Conservation (phyloP, 2,113 vertebrate species). For the Dromiciops gliroides region DNA sequence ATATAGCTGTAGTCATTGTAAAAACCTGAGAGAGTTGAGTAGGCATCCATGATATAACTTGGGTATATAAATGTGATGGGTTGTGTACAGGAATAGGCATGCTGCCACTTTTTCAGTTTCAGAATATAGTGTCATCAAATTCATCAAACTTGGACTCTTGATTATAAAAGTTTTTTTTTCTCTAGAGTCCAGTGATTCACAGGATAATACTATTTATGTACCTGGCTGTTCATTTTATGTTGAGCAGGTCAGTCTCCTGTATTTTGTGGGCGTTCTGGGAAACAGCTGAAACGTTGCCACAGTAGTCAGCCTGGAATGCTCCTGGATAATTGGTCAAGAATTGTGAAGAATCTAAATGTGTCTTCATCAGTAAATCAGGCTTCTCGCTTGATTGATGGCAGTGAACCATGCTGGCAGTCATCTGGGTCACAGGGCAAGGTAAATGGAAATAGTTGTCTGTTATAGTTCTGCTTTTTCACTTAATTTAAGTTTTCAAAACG, state of each 20-base stretch:
- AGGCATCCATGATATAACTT: neutral
- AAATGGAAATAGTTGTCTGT: neutral
- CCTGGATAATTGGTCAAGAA: slow-evolving; percentile 96
- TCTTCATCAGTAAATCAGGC: slow-evolving; percentile 97
- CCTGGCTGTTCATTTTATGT: neutral
- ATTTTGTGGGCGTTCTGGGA: slow-evolving; percentile 96
- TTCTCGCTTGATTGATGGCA: slow-evolving; percentile 93
- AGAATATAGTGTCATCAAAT: neutral
- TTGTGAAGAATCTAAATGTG: slow-evolving; percentile 94
- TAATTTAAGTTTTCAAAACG: neutral
- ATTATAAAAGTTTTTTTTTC: neutral
- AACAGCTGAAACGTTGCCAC: slow-evolving; percentile 94
- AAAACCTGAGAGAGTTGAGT: neutral
- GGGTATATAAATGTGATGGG: neutral
- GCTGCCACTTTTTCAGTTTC: neutral
- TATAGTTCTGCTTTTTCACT: neutral
- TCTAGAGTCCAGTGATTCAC: neutral
- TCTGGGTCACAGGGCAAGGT: slow-evolving; percentile 99
- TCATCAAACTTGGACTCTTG: neutral
- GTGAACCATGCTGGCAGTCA: slow-evolving; percentile 98
- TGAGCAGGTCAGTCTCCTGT: slow-evolving; percentile 90
- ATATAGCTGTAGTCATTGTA: neutral
- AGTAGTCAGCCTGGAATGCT: slow-evolving; percentile 94
- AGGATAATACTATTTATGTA: neutral
- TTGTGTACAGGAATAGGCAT: neutral